Conservation (phyloP, 2,113 vertebrate species). For the Hypomesus transpacificus region DNA sequence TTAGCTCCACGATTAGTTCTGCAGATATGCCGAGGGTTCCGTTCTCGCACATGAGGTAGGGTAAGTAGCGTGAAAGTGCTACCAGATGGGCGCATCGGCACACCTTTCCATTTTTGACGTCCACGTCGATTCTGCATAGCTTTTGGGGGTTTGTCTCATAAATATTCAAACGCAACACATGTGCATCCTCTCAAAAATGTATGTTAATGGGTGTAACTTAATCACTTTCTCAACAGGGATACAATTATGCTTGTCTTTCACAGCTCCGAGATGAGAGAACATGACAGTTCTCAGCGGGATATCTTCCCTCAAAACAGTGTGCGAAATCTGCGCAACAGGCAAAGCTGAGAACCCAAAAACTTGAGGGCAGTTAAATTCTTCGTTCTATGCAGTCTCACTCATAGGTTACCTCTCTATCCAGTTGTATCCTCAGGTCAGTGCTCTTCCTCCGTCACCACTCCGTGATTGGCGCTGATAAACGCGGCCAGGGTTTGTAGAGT, state of each 20-base stretch:
- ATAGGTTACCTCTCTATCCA: not conserved
- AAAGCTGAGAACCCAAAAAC: not conserved
- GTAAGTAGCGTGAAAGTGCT: constrained; percentile 67
- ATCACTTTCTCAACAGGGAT: not conserved
- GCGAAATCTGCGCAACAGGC: not conserved
- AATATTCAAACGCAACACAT: constrained; percentile 68
- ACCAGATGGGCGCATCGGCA: constrained; percentile 68
- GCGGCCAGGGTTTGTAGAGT: constrained; percentile 39
- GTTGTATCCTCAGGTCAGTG: constrained; percentile 4
- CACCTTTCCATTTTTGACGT: constrained; percentile 66
- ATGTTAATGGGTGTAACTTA: constrained; percentile 31
- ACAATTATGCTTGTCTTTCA: not conserved
- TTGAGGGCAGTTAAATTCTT: not conserved
- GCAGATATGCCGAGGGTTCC: constrained; percentile 52
- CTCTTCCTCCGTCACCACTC: constrained; percentile 32
- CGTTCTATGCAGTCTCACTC: not conserved
- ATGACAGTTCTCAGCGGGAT: not conserved
- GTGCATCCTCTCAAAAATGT: constrained; percentile 50
- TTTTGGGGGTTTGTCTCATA: constrained; percentile 52
- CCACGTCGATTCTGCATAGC: constrained; percentile 43
- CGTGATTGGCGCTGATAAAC: constrained; percentile 55
- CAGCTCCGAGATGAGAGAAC: not conserved
- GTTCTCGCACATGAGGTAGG: constrained; percentile 54
- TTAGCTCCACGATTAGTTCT: constrained; percentile 60
- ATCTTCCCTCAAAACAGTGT: not conserved